Evolutionary conservation across 2,113 vertebrate species (phyloP).

Genomic region (Anoplopoma fimbria): DNA sequence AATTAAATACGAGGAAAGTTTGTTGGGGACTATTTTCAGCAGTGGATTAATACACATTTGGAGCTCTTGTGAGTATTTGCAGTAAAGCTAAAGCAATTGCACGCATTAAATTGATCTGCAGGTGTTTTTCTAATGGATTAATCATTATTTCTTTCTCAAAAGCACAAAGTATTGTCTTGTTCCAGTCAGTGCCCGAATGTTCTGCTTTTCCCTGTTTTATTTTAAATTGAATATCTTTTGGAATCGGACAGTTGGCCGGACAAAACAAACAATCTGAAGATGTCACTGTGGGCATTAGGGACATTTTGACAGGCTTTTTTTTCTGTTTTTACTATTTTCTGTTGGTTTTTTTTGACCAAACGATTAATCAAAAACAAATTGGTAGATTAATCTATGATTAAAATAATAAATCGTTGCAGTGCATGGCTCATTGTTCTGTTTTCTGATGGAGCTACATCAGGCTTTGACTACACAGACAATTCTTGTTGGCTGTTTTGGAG

Average conservation of each 20-base stretch:
- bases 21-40: too few relatives aligned
- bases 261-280: too few relatives aligned
- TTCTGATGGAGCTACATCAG: not conserved
- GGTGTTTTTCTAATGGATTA: not conserved
- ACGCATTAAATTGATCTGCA: too few relatives aligned
- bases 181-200: not conserved
- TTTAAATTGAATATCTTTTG: not conserved
- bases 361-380: not conserved
- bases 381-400: not conserved
- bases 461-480: not conserved
- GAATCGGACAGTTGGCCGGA: too few relatives aligned
- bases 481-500: not conserved
- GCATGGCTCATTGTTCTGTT: too few relatives aligned
- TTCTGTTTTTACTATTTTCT: not conserved
- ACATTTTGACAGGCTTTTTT: not conserved
- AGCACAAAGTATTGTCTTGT: not conserved
- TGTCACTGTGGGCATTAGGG: not conserved
- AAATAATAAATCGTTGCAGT: not conserved
- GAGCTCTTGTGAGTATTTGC: too few relatives aligned
- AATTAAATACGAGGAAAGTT: too few relatives aligned
- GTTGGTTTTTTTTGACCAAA: not conserved
- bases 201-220: too few relatives aligned
- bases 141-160: not conserved
- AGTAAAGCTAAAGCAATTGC: too few relatives aligned
- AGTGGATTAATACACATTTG: too few relatives aligned